Evolutionary conservation across 1,140 invertebrate species (phyloP), one percentile per base, ranked within the genome.

Genomic region (Grapholita molesta): DNA sequence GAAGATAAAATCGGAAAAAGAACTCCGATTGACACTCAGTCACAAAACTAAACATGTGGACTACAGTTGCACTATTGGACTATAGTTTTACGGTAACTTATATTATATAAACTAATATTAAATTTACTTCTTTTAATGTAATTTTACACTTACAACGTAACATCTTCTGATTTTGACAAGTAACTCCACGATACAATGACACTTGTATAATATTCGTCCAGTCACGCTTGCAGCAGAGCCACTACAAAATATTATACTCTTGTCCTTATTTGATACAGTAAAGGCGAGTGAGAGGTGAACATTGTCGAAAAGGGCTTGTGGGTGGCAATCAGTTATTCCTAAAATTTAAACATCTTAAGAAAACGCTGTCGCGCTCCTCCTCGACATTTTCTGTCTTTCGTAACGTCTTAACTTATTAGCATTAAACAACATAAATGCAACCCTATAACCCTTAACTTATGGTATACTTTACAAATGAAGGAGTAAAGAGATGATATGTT

Each of bases 241-340:
- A 53, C n/a, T 28, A 5, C 24, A 25, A 28, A 61, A n/a, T 1
- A 30, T 30, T 57, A 15, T 61, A 30, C 25, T 30, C 4, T 25
- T 61, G 2, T 61, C 55, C 25, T 30, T 61, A 21, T 61, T 25
- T 12, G 15, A 30, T 30, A 6, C 18, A 15, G 11, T 21, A 21
- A 1, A 21, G n/a, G 2, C 6, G 24, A 28, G 15, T 15, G 55
- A 15, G 55, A 61, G 55, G 15, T 61, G 6, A n/a, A 15, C 32
- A 28, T 57, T 23, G 55, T 61, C 15, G n/a, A 28, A 25, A 28
- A 28, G 5, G 25, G 24, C 25, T 61, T 21, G 68, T 70, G 73
- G 73, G 70, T 75, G 70, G 74, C 61, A 48, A 64, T 64, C 24
- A 38, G 69, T 66, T 71, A 71, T 74, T 71, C 64, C 57, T 74